phyloP scores from a whole-genome alignment of 1,140 invertebrate genomes.

The Panagrolaimus sp. region DNA sequence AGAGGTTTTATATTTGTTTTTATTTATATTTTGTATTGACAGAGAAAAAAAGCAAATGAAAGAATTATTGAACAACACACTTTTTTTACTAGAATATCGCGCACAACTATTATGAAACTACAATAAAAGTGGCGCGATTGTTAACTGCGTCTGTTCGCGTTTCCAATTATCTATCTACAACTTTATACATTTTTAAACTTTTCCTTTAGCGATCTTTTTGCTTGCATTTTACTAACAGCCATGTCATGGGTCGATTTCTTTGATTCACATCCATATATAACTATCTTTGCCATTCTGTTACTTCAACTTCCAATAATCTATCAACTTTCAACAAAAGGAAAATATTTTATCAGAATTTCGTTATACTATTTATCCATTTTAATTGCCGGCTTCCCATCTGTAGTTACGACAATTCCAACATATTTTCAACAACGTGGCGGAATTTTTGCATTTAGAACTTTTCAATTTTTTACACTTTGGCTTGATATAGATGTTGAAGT shows the following conservation, averaged over 20 bases:
- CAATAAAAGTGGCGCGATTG: background rate
- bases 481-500: conserved; percentile 32
- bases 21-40: background rate
- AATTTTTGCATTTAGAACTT: background rate
- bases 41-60: background rate
- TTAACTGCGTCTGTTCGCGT: background rate
- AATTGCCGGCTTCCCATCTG: background rate
- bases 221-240: too few species aligned
- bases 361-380: background rate
- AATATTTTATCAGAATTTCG: background rate
- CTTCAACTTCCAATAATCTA: conserved; percentile 10
- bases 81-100: too few species aligned
- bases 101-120: background rate
- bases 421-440: background rate
- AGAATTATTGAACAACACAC: background rate
- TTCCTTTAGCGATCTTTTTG: background rate
- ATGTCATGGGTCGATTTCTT: background rate
- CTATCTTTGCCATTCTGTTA: background rate
- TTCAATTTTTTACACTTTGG: conserved; percentile 17
- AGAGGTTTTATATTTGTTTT: background rate
- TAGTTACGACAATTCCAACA: background rate
- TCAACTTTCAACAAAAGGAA: background rate
- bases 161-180: background rate
- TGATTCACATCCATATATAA: background rate
- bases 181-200: background rate